Evolutionary conservation across 2,888 invertebrate species (phyloP).

Genomic region (Eubasilissa splendida): DNA sequence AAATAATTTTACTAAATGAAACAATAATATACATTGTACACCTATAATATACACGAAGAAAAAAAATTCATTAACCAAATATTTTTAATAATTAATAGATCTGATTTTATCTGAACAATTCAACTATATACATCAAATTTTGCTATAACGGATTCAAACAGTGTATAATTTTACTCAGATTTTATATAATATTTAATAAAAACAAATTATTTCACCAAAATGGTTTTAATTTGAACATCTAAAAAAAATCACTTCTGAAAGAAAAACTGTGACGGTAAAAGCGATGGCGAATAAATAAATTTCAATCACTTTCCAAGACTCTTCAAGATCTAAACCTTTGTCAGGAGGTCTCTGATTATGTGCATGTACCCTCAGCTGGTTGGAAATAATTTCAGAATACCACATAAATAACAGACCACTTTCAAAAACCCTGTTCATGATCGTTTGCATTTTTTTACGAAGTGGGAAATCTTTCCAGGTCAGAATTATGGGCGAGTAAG

Average conservation of each 20-base stretch:
- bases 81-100: no score
- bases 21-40: no score
- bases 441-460: constrained; percentile 16
- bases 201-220: no score
- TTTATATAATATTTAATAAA: no score
- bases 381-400: constrained; percentile 2
- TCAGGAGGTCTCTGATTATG: background rate
- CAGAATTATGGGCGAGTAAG: constrained; percentile 29
- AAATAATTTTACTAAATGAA: no score
- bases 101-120: no score
- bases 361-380: background rate
- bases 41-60: no score
- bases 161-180: no score
- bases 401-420: constrained; percentile 37
- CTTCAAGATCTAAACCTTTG: constrained; percentile 14
- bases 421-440: constrained; percentile 30
- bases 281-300: background rate
- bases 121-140: no score
- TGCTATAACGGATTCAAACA: no score
- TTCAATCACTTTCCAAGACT: background rate
- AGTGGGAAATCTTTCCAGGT: constrained; percentile 33
- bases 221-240: background rate
- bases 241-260: constrained; percentile 2
- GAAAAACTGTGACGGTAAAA: background rate
- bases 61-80: no score